Conservation (phyloP, 2,113 vertebrate genomes). For the Trochalopteron elliotii region DNA sequence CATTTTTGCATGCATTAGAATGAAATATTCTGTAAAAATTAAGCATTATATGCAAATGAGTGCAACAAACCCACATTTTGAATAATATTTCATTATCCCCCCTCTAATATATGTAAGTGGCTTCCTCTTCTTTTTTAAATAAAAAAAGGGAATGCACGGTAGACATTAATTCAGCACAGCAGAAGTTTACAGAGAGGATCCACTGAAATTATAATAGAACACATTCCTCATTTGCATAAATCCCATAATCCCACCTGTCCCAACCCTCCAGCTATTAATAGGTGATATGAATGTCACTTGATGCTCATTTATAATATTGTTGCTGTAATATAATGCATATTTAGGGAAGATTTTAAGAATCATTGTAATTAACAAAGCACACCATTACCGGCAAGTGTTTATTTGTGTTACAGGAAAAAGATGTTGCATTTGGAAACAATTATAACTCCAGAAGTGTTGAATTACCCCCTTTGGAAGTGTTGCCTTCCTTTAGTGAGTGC, state of each 20-base stretch:
- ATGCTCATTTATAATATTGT: slow-evolving; percentile 71
- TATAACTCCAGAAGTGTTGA: slow-evolving; percentile 19
- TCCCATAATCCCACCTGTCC: slow-evolving; percentile 72
- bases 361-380: slow-evolving; percentile 55
- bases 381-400: slow-evolving; percentile 57
- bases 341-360: slow-evolving; percentile 66
- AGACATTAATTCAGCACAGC: slow-evolving; percentile 73
- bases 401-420: slow-evolving; percentile 45
- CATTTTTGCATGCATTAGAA: slow-evolving; percentile 73
- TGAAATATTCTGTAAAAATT: slow-evolving; percentile 75
- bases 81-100: slow-evolving; percentile 76
- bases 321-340: slow-evolving; percentile 68
- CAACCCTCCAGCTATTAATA: slow-evolving; percentile 74
- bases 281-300: slow-evolving; percentile 70
- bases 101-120: slow-evolving; percentile 68
- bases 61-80: slow-evolving; percentile 65
- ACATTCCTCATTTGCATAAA: slow-evolving; percentile 69
- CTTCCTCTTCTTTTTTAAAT: slow-evolving; percentile 23
- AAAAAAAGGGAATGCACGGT: neutral
- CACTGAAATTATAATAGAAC: slow-evolving; percentile 64
- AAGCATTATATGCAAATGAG: slow-evolving; percentile 78
- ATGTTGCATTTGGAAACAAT: slow-evolving; percentile 47
- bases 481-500: neutral
- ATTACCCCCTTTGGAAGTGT: slow-evolving; percentile 37
- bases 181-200: slow-evolving; percentile 73